Evolutionary conservation across 2,797 vertebrate genomes (phyloP).

Genomic region (Apogon hyalosoma): DNA sequence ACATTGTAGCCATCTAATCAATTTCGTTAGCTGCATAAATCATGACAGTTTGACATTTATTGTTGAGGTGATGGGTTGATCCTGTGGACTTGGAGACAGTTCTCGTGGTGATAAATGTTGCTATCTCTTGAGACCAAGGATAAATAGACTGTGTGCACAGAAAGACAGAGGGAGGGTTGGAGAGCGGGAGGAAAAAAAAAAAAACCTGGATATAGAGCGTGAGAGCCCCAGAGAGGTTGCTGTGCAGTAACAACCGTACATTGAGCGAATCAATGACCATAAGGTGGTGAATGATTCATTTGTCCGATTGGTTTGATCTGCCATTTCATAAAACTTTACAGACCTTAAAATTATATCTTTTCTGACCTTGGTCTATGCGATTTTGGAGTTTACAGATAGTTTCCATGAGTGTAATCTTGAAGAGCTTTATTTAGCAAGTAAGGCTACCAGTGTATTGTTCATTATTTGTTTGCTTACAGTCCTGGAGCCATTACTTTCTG

Average conservation of each 20-base stretch:
- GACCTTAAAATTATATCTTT: conserved; percentile 6
- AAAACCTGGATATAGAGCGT: conserved; percentile 23
- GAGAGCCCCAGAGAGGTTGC: conserved; percentile 32
- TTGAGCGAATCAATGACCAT: conserved; percentile 29
- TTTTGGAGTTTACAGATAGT: neutral
- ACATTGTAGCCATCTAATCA: conserved; percentile 88
- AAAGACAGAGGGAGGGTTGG: conserved; percentile 49
- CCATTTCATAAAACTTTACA: conserved; percentile 3
- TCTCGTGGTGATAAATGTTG: conserved; percentile 88
- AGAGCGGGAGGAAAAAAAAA: neutral
- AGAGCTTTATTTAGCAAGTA: neutral
- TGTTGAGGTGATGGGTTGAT: conserved; percentile 92
- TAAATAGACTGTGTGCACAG: conserved; percentile 77
- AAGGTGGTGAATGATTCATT: conserved; percentile 26
- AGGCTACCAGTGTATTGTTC: neutral
- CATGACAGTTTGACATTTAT: conserved; percentile 94
- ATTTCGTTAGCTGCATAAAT: conserved; percentile 96
- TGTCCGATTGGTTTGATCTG: conserved; percentile 11
- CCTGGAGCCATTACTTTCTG: conserved; percentile 11
- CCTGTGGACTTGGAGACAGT: conserved; percentile 91
- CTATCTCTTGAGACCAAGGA: conserved; percentile 87
- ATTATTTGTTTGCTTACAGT: neutral
- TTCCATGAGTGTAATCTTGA: too few species aligned
- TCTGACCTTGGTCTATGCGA: neutral
- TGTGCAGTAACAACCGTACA: conserved; percentile 32